phyloP scores from a whole-genome alignment of 2,797 vertebrate genomes.

The Calcarius lapponicus region DNA sequence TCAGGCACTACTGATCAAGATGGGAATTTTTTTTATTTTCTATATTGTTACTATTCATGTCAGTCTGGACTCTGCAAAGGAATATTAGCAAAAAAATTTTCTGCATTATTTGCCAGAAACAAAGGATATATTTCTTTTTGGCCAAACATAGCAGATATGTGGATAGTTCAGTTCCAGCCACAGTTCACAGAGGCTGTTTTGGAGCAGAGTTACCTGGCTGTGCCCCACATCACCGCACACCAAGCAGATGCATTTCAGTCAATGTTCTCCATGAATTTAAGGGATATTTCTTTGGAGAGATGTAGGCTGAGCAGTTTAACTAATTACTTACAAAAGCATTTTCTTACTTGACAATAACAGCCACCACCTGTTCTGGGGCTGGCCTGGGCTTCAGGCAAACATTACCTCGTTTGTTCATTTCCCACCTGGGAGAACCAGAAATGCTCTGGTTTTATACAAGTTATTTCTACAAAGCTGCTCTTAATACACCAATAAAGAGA shows the following conservation, averaged over 20 bases:
- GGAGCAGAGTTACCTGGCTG: background rate
- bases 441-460: background rate
- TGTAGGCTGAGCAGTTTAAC: background rate
- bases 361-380: slow-evolving; percentile 12
- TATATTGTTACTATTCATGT: background rate
- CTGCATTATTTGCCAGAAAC: background rate
- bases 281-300: background rate
- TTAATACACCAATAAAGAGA: background rate
- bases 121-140: background rate
- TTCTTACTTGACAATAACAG: slow-evolving; percentile 3
- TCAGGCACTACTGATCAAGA: background rate
- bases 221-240: background rate
- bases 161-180: background rate
- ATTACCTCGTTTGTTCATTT: background rate
- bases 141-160: background rate
- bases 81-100: background rate
- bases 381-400: background rate
- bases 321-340: slow-evolving; percentile 18
- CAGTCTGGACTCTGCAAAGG: background rate
- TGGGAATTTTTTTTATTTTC: background rate
- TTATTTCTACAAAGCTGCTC: background rate
- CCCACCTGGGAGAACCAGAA: background rate
- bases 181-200: background rate
- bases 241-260: background rate
- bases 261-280: background rate